phyloP scores from a whole-genome alignment of 2,888 invertebrate species.

The Ecdyonurus torrentis region DNA sequence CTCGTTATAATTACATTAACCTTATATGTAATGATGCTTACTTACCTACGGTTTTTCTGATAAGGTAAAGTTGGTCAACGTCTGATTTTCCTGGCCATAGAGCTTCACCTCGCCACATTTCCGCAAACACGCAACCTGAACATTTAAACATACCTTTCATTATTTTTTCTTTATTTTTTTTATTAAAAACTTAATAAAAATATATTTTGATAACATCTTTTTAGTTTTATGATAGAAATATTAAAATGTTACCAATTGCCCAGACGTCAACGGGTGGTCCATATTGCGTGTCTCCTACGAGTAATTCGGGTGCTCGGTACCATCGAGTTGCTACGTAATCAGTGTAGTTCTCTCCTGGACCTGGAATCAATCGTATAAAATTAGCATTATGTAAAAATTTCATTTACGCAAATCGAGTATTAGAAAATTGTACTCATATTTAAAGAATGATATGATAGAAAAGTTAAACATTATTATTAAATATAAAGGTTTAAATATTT shows the following conservation, averaged over 20 bases:
- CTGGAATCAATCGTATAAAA: constrained; percentile 28
- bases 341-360: constrained; percentile 94
- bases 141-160: constrained; percentile 12
- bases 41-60: constrained; percentile 70
- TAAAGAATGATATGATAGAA: not conserved
- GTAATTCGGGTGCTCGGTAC: constrained; percentile 93
- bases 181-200: not conserved
- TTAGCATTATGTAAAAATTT: not conserved
- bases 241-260: constrained; percentile 61
- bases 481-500: not conserved
- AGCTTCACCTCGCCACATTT: constrained; percentile 76
- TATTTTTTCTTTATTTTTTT: not conserved
- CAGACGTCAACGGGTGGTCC: constrained; percentile 91
- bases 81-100: constrained; percentile 98
- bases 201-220: not conserved
- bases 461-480: not conserved
- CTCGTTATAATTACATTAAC: no score
- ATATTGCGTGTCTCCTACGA: constrained; percentile 92
- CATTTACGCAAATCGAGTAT: not conserved
- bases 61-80: constrained; percentile 93
- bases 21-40: not conserved
- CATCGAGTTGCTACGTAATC: constrained; percentile 98
- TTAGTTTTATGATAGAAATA: not conserved
- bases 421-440: not conserved
- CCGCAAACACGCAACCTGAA: constrained; percentile 71